These are phyloP conservation scores for Mesoclemmys tuberculata DNA, from an alignment of 2,113 vertebrate genomes.

Conservation along the genomic window DNA sequence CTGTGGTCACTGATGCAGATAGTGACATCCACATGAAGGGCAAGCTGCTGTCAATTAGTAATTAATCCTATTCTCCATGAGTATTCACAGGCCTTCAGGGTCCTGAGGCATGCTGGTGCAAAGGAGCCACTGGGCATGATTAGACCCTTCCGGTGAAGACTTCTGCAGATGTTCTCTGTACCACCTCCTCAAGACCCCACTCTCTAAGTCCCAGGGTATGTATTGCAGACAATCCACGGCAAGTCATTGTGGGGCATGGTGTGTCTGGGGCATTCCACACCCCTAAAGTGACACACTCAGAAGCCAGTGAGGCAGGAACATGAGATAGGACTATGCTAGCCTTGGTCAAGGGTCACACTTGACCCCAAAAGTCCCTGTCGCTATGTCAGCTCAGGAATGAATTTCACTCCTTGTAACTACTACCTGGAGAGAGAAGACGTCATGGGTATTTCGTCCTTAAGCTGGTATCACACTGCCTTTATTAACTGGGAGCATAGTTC, in stretches of 20 bases:
- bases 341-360: not conserved
- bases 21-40: rapidly evolving
- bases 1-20: not conserved
- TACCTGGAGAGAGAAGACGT: rapidly evolving
- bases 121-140: rapidly evolving
- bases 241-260: not conserved
- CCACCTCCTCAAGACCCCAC: not conserved
- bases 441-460: not conserved
- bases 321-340: not conserved
- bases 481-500: not conserved
- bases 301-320: not conserved
- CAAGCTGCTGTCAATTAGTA: not conserved
- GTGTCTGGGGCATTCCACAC: not conserved
- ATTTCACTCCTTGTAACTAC: not conserved
- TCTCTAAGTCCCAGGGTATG: not conserved
- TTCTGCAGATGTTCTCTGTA: not conserved
- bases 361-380: not conserved
- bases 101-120: rapidly evolving
- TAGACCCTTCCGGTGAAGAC: not conserved
- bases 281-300: not conserved
- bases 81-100: not conserved
- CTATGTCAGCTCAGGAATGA: not conserved
- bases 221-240: not conserved
- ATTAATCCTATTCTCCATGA: not conserved
- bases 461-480: not conserved